Base-by-base conservation (phyloP, 1,140 invertebrate species). In the Drosophila mauritiana region DNA sequence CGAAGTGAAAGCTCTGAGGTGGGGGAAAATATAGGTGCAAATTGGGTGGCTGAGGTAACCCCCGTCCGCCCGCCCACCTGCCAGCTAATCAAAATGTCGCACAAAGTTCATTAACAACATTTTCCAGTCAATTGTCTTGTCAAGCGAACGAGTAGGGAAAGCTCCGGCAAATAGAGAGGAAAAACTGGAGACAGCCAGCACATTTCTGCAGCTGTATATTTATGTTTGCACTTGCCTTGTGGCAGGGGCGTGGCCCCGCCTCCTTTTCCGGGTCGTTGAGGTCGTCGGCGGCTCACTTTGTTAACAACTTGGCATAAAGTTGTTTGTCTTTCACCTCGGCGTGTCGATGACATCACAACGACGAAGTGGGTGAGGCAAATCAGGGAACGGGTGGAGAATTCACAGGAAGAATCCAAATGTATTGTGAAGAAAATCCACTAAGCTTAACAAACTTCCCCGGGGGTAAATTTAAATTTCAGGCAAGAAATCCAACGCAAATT, bases 51-150 rank as follows among this genome's bases (percentile, higher is more conserved):
- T 8, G 17, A 8, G 7, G 42, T 3, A 3, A 1, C 15, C 15
- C 3, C 17, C 17, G 1, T 0, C 8, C 15, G 15, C 3, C 17
- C 17, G 1, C 4, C 42, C 42, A 45, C 10, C 31, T 13, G 45
- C 22, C 83, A 82, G 82, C 82, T 86, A 86, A 86, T 86, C 82
- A 86, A 86, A 86, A 83, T 83, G 83, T 86, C 83, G 84, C 84
- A 77, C 72, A 89, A 88, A 88, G 83, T 88, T 88, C 83, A 88
- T 88, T 88, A 88, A 89, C 84, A 89, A 80, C 80, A 88, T 88
- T 89, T 88, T 88, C 84, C 80, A 88, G 80, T 84, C 84, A 83
- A 89, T 88, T 88, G 84, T 83, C 84, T 68, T 76, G 80, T 83
- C 76, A 73, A 27, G 40, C 27, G 25, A 17, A 57, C 39, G 61